Conservation (phyloP, 2,113 vertebrate species). For the Prinia subflava region DNA sequence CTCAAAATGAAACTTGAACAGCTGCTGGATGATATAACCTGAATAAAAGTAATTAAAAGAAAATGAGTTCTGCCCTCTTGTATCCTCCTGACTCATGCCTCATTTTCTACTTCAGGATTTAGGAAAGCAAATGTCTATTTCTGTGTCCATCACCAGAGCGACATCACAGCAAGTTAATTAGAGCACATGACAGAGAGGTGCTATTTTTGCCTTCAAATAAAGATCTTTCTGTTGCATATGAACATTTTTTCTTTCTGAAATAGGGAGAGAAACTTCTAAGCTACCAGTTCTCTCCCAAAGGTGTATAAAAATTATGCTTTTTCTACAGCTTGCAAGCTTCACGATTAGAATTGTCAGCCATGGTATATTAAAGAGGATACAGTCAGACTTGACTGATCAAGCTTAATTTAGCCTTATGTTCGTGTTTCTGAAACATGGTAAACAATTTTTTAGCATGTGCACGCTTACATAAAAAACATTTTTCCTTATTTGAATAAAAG, state of each 20-base stretch:
- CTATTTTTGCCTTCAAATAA: constrained; percentile 61
- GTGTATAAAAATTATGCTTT: constrained; percentile 48
- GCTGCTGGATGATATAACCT: constrained; percentile 48
- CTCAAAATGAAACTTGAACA: constrained; percentile 39
- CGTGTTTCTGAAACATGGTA: constrained; percentile 40
- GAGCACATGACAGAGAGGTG: constrained; percentile 37
- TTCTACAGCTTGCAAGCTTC: constrained; percentile 12
- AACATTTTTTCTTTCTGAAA: constrained; percentile 51
- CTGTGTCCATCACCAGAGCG: constrained; percentile 55
- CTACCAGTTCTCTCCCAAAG: constrained; percentile 29
- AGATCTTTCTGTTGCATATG: constrained; percentile 33
- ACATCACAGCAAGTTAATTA: constrained; percentile 63
- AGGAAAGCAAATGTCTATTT: constrained; percentile 61
- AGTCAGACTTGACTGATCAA: constrained; percentile 59
- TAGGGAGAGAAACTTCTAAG: constrained; percentile 2
- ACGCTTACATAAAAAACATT: constrained; percentile 2
- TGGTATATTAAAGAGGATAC: constrained; percentile 37
- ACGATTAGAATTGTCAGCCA: background rate
- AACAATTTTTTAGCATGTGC: constrained; percentile 56
- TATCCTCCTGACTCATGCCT: constrained; percentile 58
- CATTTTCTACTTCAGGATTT: constrained; percentile 56
- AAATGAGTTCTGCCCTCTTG: constrained; percentile 59
- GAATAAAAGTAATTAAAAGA: constrained; percentile 65
- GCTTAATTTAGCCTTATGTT: constrained; percentile 55
- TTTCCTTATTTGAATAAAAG: constrained; percentile 9